Evolutionary conservation across 2,888 invertebrate species (phyloP).

Genomic region (Phortica okadai): DNA sequence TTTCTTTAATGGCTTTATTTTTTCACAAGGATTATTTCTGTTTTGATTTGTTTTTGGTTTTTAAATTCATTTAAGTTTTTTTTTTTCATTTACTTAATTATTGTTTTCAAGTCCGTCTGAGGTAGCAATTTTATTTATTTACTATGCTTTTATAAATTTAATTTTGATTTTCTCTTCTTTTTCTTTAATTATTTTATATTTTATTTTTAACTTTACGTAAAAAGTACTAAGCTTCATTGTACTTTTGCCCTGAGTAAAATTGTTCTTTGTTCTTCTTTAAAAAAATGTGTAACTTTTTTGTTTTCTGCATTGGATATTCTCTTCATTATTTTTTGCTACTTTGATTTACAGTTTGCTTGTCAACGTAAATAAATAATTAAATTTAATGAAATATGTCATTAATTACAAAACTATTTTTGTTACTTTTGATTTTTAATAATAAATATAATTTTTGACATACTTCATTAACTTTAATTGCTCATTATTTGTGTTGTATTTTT

Average conservation of each 20-base stretch:
- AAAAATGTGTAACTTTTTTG: neutral
- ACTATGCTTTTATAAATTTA: conserved; percentile 45
- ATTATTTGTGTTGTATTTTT: too few relatives aligned
- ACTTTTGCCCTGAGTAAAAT: conserved; percentile 77
- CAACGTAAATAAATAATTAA: neutral
- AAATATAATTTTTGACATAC: too few relatives aligned
- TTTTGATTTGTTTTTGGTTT: conserved; percentile 36
- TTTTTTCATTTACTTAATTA: conserved; percentile 68
- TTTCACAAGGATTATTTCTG: conserved; percentile 46
- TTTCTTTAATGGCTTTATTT: conserved; percentile 52
- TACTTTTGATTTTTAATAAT: too few relatives aligned
- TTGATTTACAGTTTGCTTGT: neutral
- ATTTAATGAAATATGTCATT: too few relatives aligned
- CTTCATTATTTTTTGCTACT: neutral
- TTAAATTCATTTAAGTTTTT: conserved; percentile 45
- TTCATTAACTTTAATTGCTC: too few relatives aligned
- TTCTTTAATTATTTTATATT: conserved; percentile 28
- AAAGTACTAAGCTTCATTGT: conserved; percentile 74
- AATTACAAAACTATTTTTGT: too few relatives aligned
- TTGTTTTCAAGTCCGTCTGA: conserved; percentile 74
- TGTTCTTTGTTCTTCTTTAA: conserved; percentile 50
- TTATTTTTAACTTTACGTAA: conserved; percentile 49
- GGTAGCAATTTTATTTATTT: conserved; percentile 63
- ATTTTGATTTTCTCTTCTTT: conserved; percentile 48
- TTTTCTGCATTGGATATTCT: neutral